Evolutionary conservation across 2,888 invertebrate species (phyloP).

Genomic region (Athetis lepigone): DNA sequence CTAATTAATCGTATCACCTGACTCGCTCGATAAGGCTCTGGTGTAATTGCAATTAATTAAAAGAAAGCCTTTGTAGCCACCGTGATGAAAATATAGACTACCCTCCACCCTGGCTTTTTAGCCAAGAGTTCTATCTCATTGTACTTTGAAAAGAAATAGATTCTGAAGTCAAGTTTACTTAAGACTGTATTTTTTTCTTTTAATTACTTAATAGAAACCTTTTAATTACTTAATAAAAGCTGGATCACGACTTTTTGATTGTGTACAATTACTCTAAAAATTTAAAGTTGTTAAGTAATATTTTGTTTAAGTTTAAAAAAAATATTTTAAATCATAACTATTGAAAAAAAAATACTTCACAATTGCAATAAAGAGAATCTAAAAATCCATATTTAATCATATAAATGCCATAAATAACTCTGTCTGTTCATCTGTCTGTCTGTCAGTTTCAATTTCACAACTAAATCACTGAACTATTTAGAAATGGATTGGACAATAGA

Average conservation of each 20-base stretch:
- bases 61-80: slow-evolving; percentile 64
- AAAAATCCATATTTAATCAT: too few species aligned
- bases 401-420: too few species aligned
- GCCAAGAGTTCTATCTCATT: slow-evolving; percentile 20
- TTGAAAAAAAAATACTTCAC: background rate
- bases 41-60: slow-evolving; percentile 78
- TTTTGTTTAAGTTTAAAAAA: background rate
- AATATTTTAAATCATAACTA: background rate
- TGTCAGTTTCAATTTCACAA: too few species aligned
- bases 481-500: too few species aligned
- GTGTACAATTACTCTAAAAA: background rate
- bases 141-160: slow-evolving; percentile 44
- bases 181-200: slow-evolving; percentile 10
- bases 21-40: slow-evolving; percentile 66
- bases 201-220: slow-evolving; percentile 42
- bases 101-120: slow-evolving; percentile 29
- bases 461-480: too few species aligned
- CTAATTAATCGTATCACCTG: slow-evolving; percentile 64
- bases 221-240: slow-evolving; percentile 41
- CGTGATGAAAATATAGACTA: slow-evolving; percentile 55
- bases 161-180: slow-evolving; percentile 28
- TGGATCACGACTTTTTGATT: slow-evolving; percentile 15
- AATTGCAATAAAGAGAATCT: too few species aligned
- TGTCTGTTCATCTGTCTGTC: too few species aligned
- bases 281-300: background rate